Conservation (phyloP, 2,797 vertebrate genomes). For the Dromococcyx pavoninus region DNA sequence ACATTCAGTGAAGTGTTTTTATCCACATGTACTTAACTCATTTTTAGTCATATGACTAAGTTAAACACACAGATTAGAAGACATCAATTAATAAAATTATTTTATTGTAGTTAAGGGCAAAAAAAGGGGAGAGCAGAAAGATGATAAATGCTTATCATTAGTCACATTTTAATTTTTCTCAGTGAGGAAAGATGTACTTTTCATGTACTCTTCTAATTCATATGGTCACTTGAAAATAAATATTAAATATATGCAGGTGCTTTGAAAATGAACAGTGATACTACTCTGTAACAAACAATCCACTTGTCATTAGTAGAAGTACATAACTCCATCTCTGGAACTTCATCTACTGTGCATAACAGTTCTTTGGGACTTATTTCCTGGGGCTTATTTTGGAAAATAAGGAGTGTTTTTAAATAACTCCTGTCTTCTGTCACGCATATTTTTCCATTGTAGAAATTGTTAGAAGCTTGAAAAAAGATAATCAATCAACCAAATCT, state of each 20-base stretch:
- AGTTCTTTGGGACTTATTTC: background rate
- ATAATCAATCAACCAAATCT: rapidly evolving
- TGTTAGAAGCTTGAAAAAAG: background rate
- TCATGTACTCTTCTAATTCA: background rate
- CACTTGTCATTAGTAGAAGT: background rate
- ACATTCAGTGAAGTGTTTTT: background rate
- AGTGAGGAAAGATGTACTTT: background rate
- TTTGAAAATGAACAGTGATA: background rate
- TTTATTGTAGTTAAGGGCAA: background rate
- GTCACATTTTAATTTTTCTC: background rate
- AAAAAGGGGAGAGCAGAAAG: background rate
- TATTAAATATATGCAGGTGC: background rate
- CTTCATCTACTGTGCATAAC: background rate
- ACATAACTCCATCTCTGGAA: background rate
- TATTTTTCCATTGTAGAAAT: background rate
- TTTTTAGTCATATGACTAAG: background rate
- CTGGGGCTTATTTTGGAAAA: rapidly evolving
- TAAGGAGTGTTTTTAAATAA: background rate
- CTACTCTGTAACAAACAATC: background rate
- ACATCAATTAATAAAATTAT: slow-evolving; percentile 8
- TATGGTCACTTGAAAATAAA: background rate
- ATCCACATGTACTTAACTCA: background rate
- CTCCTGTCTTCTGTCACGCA: background rate
- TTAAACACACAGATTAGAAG: background rate
- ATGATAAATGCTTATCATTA: slow-evolving; percentile 31